Evolutionary conservation across 2,113 vertebrate species (phyloP).

Genomic region (Callopanchax toddi): DNA sequence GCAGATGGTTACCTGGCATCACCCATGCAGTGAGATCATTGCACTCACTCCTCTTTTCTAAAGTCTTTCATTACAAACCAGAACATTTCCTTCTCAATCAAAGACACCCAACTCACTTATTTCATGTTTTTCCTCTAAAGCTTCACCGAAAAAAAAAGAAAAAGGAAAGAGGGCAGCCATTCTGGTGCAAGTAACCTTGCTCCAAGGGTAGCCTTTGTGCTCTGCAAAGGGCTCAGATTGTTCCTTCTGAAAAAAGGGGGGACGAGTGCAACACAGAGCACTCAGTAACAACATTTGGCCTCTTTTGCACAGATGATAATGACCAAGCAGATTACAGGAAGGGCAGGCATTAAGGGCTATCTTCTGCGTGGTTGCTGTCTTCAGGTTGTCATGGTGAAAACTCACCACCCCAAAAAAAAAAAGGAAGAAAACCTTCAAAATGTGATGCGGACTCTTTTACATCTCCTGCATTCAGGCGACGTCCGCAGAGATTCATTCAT

Average conservation of each 20-base stretch:
- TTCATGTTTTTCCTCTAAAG: constrained; percentile 40
- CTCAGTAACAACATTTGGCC: constrained; percentile 58
- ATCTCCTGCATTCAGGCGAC: constrained; percentile 43
- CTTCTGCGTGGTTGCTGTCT: constrained; percentile 33
- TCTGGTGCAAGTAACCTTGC: constrained; percentile 65
- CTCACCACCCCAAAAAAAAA: neutral
- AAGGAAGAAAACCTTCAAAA: constrained; percentile 20
- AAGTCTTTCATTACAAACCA: constrained; percentile 22
- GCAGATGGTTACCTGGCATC: constrained; percentile 77
- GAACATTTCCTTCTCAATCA: constrained; percentile 42
- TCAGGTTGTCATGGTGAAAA: constrained; percentile 60
- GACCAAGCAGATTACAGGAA: constrained; percentile 57
- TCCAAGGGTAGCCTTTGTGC: constrained; percentile 68
- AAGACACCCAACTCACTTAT: constrained; percentile 33
- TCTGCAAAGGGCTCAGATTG: constrained; percentile 54
- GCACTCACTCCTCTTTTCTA: constrained; percentile 26
- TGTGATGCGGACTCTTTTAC: constrained; percentile 7
- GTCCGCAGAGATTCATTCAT: constrained; percentile 36
- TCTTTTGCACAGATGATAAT: constrained; percentile 63
- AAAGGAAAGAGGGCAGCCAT: constrained; percentile 34
- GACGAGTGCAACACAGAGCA: constrained; percentile 41
- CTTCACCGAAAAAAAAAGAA: constrained; percentile 25
- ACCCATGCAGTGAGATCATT: constrained; percentile 56
- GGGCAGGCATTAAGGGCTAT: constrained; percentile 47
- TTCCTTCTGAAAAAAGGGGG: constrained; percentile 52